These are phyloP conservation scores for Aleadryas rufinucha DNA, from an alignment of 2,113 vertebrate genomes.

Conservation along the genomic window DNA sequence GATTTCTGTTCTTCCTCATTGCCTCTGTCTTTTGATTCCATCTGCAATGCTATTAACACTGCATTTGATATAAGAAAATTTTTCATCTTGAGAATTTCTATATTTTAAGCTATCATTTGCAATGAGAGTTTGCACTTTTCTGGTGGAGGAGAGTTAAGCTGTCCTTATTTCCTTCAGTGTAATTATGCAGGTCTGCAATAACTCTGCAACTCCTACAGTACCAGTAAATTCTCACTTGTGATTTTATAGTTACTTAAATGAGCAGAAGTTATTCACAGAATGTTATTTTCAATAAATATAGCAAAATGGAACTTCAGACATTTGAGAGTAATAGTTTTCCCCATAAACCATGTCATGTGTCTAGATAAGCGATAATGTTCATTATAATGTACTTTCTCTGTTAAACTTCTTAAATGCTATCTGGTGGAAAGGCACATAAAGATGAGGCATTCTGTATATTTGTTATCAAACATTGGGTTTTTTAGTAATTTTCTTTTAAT, in stretches of 20 bases:
- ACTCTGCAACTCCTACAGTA: neutral
- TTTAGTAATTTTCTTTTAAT: neutral
- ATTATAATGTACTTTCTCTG: neutral
- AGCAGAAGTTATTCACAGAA: neutral
- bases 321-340: neutral
- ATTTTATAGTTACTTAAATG: conserved; percentile 30
- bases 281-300: neutral
- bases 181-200: neutral
- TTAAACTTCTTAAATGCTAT: neutral
- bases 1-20: neutral
- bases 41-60: neutral
- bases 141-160: neutral
- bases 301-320: neutral
- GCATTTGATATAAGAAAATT: neutral
- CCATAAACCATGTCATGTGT: neutral
- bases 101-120: neutral
- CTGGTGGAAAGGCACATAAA: neutral
- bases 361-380: neutral
- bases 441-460: neutral
- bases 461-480: neutral
- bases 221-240: neutral
- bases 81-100: neutral
- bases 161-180: neutral
- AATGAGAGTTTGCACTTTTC: neutral
- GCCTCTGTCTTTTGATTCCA: neutral